Percentiles rank a stretch among this genome's conserved stretches.
Conservation (phyloP, 1,140 invertebrate genomes). For the Camponotus floridanus region DNA sequence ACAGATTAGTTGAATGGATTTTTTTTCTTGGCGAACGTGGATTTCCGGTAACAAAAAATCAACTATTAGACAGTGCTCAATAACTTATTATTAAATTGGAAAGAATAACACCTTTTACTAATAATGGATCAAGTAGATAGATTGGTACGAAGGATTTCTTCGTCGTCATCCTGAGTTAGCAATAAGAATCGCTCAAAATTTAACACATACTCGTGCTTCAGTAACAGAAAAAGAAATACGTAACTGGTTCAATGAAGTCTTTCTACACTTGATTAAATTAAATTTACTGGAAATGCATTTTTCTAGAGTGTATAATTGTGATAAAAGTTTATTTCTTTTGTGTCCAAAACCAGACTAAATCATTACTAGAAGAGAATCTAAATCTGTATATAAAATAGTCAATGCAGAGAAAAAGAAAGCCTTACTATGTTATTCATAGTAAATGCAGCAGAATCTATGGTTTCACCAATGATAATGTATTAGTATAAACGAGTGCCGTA, state of each 20-base stretch:
- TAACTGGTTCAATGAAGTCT: constrained; percentile 62
- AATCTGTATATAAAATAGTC: not conserved
- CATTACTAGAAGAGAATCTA: constrained; percentile 22
- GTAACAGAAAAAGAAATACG: constrained; percentile 67
- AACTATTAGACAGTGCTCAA: too few relatives aligned
- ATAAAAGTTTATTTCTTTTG: not conserved
- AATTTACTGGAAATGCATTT: constrained; percentile 1
- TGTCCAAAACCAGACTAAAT: constrained; percentile 11
- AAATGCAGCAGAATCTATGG: constrained; percentile 38
- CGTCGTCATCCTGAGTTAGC: constrained; percentile 72
- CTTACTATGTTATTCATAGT: constrained; percentile 5
- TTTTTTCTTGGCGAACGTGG: too few relatives aligned
- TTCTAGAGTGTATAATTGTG: constrained; percentile 15
- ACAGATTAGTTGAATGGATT: too few relatives aligned
- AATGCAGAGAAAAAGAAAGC: constrained; percentile 42
- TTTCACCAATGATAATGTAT: constrained; percentile 51
- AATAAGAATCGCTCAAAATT: constrained; percentile 73
- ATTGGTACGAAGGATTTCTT: constrained; percentile 75
- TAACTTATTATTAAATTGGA: too few relatives aligned
- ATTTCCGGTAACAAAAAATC: too few relatives aligned
- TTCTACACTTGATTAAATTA: too few relatives aligned
- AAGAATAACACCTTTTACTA: too few relatives aligned
- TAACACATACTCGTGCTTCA: constrained; percentile 67
- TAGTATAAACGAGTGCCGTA: constrained; percentile 43
- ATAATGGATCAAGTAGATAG: not conserved